Percentiles rank a stretch among this genome's conserved stretches.
Evolutionary conservation across 2,797 vertebrate genomes (phyloP).

Genomic region (Hypotaenidia philippensis): DNA sequence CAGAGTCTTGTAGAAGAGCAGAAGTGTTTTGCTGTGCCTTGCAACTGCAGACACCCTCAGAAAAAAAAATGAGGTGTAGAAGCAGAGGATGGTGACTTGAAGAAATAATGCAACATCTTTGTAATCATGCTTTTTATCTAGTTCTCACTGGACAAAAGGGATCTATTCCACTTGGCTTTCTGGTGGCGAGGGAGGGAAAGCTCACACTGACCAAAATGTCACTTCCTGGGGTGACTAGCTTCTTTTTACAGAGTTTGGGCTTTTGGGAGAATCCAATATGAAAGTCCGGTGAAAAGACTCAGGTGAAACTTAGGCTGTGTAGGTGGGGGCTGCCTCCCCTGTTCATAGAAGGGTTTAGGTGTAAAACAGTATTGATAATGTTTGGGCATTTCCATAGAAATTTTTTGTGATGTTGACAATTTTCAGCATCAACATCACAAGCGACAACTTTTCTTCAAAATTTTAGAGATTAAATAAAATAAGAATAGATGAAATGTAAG

Average conservation of each 20-base stretch:
- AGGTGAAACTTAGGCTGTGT: background rate
- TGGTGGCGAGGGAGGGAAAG: background rate
- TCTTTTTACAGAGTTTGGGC: background rate
- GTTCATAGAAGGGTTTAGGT: background rate
- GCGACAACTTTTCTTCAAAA: background rate
- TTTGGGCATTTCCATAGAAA: background rate
- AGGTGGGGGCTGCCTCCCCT: background rate
- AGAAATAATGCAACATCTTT: background rate
- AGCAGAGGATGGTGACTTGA: background rate
- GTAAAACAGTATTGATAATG: background rate
- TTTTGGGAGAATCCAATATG: background rate
- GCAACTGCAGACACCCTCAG: background rate
- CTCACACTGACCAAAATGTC: background rate
- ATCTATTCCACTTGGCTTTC: background rate
- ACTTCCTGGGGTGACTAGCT: background rate
- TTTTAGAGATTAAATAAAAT: conserved; percentile 1
- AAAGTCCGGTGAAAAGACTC: background rate
- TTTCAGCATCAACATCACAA: background rate
- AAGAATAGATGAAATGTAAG: background rate
- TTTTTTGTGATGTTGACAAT: background rate
- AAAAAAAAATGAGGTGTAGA: background rate
- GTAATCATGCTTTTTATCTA: background rate
- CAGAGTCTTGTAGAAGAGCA: background rate
- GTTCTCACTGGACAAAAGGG: background rate
- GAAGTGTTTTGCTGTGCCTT: background rate